Percentiles rank a stretch among this genome's conserved stretches.
These are phyloP conservation scores for Drymodes brunneopygia DNA, from an alignment of 2,113 vertebrate species.

Conservation along the genomic window DNA sequence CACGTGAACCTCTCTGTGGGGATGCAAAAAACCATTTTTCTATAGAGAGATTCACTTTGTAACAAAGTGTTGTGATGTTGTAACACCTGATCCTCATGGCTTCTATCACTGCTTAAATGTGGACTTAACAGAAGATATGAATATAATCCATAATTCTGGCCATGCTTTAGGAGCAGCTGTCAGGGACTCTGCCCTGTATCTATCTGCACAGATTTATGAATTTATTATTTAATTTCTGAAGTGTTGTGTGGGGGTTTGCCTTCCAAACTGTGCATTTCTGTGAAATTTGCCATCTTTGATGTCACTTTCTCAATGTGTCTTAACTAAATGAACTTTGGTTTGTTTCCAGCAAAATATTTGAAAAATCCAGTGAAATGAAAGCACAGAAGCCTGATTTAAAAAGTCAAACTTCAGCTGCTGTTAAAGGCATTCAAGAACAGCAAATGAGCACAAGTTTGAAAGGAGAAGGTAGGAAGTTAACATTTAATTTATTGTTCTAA, in stretches of 20 bases:
- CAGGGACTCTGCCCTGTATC: not conserved
- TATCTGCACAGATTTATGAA: not conserved
- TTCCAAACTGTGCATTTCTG: not conserved
- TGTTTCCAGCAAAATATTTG: not conserved
- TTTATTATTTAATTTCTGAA: not conserved
- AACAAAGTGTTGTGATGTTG: not conserved
- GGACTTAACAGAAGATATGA: not conserved
- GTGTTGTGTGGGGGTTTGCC: not conserved
- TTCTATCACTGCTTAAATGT: not conserved
- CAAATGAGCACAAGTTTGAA: not conserved
- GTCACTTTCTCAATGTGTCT: not conserved
- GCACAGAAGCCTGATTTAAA: not conserved
- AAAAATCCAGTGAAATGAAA: not conserved
- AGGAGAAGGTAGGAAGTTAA: slow-evolving; percentile 23
- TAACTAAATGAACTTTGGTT: not conserved
- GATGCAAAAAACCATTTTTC: not conserved
- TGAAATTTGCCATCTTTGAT: not conserved
- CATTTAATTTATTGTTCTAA: not conserved
- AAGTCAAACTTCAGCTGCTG: not conserved
- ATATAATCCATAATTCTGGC: not conserved
- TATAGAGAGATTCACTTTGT: not conserved
- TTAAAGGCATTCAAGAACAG: not conserved
- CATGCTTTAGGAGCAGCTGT: not conserved
- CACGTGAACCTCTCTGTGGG: not conserved
- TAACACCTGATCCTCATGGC: not conserved